phyloP scores from a whole-genome alignment of 2,797 vertebrate genomes.

The Rallus crepitans region DNA sequence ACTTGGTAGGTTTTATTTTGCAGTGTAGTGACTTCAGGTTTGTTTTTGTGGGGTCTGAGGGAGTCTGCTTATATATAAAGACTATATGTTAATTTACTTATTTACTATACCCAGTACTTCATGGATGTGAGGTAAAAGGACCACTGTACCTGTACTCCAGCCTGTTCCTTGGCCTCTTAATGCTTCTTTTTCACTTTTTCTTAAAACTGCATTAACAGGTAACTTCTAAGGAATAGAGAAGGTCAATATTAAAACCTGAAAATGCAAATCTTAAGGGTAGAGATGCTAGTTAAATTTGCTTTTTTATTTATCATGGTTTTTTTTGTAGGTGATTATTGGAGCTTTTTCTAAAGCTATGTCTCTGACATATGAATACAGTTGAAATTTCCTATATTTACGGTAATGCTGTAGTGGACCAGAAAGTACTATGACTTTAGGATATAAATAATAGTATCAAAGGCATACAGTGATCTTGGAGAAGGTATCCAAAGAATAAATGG shows the following conservation, averaged over 20 bases:
- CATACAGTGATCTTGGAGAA: not conserved
- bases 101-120: not conserved
- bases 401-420: not conserved
- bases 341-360: not conserved
- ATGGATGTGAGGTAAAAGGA: not conserved
- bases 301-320: not conserved
- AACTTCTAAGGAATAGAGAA: not conserved
- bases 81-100: not conserved
- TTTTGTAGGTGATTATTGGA: not conserved
- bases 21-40: not conserved
- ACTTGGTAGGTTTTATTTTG: not conserved
- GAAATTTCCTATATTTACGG: not conserved
- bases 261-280: not conserved
- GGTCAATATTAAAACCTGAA: not conserved
- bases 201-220: not conserved
- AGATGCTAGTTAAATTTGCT: not conserved
- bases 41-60: not conserved
- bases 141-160: not conserved
- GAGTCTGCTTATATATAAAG: accelerated
- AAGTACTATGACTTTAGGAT: not conserved
- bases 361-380: not conserved
- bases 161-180: not conserved
- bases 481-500: not conserved
- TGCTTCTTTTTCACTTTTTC: not conserved
- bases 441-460: not conserved